A percentile compares a stretch with the other conserved stretches of the same genome.
phyloP scores from a whole-genome alignment of 2,888 invertebrate genomes.

The Protonemura montana region DNA sequence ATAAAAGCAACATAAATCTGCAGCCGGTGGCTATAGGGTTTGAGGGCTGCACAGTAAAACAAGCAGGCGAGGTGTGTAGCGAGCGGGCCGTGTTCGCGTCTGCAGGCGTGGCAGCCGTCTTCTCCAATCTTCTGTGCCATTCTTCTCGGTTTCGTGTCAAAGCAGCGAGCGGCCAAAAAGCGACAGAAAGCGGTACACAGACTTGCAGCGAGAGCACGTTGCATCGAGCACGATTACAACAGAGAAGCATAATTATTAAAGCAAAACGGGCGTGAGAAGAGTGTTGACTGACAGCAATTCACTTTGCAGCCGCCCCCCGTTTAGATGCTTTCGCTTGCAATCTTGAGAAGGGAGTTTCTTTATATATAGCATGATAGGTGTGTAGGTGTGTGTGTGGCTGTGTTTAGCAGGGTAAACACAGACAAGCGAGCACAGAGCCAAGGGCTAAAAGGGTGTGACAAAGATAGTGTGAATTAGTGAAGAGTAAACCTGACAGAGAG shows the following conservation, averaged over 20 bases:
- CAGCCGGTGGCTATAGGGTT: background rate
- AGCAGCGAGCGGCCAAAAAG: slow-evolving; percentile 2
- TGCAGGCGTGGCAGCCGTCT: background rate
- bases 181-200: background rate
- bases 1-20: background rate
- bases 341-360: background rate
- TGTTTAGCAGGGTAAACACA: slow-evolving; percentile 18
- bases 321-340: background rate
- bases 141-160: background rate
- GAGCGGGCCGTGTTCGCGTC: background rate
- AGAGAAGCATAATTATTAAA: background rate
- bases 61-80: background rate
- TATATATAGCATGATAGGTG: background rate
- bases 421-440: slow-evolving; percentile 5
- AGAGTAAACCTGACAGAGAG: slow-evolving; percentile 37
- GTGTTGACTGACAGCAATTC: background rate
- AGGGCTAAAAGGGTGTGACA: background rate
- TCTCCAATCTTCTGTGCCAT: slow-evolving; percentile 12
- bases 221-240: background rate
- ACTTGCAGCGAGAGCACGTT: background rate
- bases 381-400: background rate
- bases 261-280: background rate
- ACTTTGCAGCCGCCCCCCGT: background rate
- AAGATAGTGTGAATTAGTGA: slow-evolving; percentile 36
- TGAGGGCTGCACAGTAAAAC: background rate